Conservation (phyloP, 2,888 invertebrate genomes). For the Cryptocephalus moraei region DNA sequence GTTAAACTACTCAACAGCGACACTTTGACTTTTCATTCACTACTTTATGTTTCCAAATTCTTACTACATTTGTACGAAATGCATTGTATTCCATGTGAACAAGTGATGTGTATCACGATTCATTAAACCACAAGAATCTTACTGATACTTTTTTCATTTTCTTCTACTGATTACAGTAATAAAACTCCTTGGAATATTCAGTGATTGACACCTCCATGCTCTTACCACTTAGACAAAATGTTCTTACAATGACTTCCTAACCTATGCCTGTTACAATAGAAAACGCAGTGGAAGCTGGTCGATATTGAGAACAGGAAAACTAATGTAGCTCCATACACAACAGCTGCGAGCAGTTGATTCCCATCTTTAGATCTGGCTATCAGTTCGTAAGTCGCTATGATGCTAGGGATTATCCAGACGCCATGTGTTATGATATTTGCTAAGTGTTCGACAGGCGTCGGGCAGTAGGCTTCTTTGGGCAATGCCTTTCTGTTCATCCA, state of each 20-base stretch:
- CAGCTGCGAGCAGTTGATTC: conserved; percentile 69
- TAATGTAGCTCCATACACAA: conserved; percentile 78
- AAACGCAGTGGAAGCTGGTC: conserved; percentile 82
- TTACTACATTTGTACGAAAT: no score
- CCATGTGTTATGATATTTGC: conserved; percentile 90
- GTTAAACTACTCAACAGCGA: no score
- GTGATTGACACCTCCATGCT: no score
- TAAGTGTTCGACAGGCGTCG: conserved; percentile 80
- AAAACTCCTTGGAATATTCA: no score
- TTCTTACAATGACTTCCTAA: conserved; percentile 24
- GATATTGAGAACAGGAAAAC: conserved; percentile 80
- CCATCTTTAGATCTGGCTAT: conserved; percentile 61
- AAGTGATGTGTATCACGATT: no score
- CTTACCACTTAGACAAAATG: no score
- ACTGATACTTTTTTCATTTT: no score
- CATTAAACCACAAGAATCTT: no score
- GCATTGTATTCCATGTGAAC: no score
- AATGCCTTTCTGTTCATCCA: conserved; percentile 74
- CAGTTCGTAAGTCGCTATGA: conserved; percentile 66
- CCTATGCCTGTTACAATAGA: conserved; percentile 58
- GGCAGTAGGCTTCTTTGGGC: conserved; percentile 71
- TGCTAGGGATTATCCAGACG: conserved; percentile 77
- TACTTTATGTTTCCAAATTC: no score
- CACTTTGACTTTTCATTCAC: no score
- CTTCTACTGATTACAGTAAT: no score